Base-by-base conservation (phyloP, 2,888 invertebrate genomes). In the Lasiommata megera region DNA sequence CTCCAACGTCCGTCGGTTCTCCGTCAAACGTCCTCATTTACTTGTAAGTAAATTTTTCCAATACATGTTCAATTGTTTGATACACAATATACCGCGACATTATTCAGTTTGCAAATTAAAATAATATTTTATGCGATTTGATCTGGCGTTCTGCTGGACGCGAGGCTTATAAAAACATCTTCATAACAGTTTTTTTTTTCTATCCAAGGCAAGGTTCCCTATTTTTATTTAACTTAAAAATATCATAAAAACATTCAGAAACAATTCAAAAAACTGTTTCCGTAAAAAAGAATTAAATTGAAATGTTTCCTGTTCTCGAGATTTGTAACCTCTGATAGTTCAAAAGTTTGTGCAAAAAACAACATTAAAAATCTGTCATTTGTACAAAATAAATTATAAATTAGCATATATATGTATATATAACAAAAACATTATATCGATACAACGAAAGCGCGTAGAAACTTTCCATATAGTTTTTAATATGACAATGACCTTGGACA, bases 381-480 rank as follows among this genome's bases (percentile, higher is more conserved):
- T 48, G 48, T 48, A 48, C 48, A 48, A 48, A 48, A 17, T 14
- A 43, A 44, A 37, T 34, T 29, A 47, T 47, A 47, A 31, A 47
- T 34, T 36, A 47, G 34, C 47, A 36, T 50, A n/a, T n/a, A n/a
- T n/a, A n/a, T n/a, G n/a, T n/a, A n/a, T n/a, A n/a, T n/a, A 36
- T 47, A 16, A 31, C 31, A 34, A 23, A 37, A 53, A 46, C 17
- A 18, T 52, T 38, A 34, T 47, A 52, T 56, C 46, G 51, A 50
- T 44, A 51, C 36, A 7, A 23, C 3, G 23, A 23, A 23, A 23
- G n/a, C n/a, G n/a, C n/a, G n/a, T 36, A 54, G 36, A 54, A 55
- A 44, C 44, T 50, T 58, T 37, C 53, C 37, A 43, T 54, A 54
- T 14, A 31, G 43, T 43, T 44, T 29, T 41, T 47, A 12, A 36